These are phyloP conservation scores for Fundulus diaphanus DNA, from an alignment of 2,797 vertebrate species.

Conservation along the genomic window DNA sequence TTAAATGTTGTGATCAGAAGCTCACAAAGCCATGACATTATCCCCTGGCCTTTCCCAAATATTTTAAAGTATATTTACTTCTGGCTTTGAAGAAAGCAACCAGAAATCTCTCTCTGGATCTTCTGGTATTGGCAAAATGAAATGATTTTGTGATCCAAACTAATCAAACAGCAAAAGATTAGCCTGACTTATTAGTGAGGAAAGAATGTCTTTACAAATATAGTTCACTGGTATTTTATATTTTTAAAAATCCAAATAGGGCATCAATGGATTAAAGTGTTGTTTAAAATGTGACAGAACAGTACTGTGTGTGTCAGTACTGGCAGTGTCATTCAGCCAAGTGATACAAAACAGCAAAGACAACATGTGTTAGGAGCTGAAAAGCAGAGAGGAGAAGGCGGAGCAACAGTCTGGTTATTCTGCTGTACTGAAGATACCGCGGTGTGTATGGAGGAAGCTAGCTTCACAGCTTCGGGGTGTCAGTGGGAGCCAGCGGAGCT, in stretches of 20 bases:
- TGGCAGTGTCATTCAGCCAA: neutral
- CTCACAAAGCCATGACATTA: too few species aligned
- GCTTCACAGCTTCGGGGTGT: conserved; percentile 92
- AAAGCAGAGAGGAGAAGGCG: neutral
- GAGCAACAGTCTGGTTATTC: neutral
- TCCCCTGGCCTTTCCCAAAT: too few species aligned
- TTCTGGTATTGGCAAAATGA: too few species aligned
- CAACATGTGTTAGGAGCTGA: neutral
- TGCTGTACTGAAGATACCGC: conserved; percentile 1
- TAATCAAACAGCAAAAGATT: neutral
- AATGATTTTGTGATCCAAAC: too few species aligned
- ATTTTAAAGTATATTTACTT: too few species aligned
- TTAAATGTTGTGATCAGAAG: too few species aligned
- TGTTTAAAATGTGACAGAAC: neutral
- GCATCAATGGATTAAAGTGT: neutral
- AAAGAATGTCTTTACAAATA: neutral
- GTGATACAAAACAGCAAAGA: neutral
- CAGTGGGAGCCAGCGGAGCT: conserved; percentile 92
- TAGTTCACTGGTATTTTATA: neutral
- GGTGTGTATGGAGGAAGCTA: conserved; percentile 48
- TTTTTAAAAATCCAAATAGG: too few species aligned
- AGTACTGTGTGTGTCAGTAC: neutral
- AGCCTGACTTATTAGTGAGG: neutral
- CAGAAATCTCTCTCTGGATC: too few species aligned
- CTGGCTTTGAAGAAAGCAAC: too few species aligned